Percentiles rank a stretch among this genome's conserved stretches.
Evolutionary conservation across 35 echinoderm and acorn worm genomes (phyloP).

Genomic region (Lytechinus pictus): DNA sequence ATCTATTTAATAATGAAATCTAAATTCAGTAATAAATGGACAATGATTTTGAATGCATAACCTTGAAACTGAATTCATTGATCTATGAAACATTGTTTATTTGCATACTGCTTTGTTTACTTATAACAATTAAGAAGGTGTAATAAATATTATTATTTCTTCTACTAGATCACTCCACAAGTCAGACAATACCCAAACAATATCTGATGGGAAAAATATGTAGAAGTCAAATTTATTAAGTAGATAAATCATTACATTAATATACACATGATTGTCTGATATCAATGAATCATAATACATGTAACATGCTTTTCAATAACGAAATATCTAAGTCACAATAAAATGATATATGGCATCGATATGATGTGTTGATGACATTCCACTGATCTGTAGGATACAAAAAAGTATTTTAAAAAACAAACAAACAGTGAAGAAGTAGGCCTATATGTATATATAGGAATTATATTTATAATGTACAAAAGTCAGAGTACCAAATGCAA

Average conservation of each 20-base stretch:
- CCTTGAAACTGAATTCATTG: neutral
- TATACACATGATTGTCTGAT: neutral
- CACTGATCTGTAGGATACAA: neutral
- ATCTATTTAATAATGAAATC: neutral
- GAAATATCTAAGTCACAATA: neutral
- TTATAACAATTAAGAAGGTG: neutral
- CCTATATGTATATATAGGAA: no score
- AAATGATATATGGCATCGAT: neutral
- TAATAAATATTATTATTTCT: neutral
- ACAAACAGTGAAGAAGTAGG: no score
- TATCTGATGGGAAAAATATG: no score
- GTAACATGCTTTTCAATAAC: neutral
- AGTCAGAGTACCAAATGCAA: no score
- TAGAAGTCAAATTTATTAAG: no score
- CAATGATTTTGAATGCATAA: neutral
- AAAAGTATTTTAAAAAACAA: no score
- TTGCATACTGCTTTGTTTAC: neutral
- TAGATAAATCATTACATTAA: no score
- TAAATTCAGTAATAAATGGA: neutral
- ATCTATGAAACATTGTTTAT: neutral
- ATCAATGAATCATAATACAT: neutral
- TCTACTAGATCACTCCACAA: neutral
- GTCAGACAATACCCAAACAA: no score
- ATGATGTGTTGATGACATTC: neutral
- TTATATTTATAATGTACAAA: no score